A percentile compares a stretch with the other conserved stretches of the same genome.
Evolutionary conservation across 2,797 vertebrate species (phyloP).

Genomic region (Paguma larvata): DNA sequence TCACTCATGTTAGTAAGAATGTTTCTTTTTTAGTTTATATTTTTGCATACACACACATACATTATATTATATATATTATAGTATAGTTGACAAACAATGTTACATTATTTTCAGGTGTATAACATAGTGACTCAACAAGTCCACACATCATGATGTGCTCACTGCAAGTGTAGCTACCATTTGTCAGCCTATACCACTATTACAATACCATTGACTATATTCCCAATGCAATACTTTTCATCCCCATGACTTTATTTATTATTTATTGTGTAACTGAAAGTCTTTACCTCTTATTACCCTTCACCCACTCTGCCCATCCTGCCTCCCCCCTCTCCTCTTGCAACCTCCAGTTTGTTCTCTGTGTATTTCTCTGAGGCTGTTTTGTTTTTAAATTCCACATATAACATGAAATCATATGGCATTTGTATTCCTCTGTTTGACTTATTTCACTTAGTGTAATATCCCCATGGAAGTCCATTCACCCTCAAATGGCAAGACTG

Average conservation of each 20-base stretch:
- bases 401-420: neutral
- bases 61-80: too few species aligned
- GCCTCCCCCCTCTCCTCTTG: too few species aligned
- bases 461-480: neutral
- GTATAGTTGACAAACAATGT: neutral
- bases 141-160: neutral
- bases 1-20: neutral
- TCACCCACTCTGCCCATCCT: neutral
- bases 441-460: neutral
- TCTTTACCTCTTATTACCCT: neutral
- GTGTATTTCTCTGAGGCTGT: neutral
- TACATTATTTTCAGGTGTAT: neutral
- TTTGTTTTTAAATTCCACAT: neutral
- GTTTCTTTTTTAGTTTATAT: neutral
- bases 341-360: neutral
- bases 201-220: neutral
- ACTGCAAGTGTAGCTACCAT: neutral
- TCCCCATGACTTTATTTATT: neutral
- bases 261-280: neutral
- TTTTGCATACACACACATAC: neutral
- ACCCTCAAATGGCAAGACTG: neutral
- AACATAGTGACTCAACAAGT: neutral
- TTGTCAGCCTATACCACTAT: too few species aligned
- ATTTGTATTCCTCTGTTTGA: neutral
- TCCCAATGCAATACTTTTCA: neutral